Percentiles rank a stretch among this genome's conserved stretches.
These are phyloP conservation scores for Trichacis sp. DNA, from an alignment of 2,888 invertebrate genomes.

Conservation along the genomic window DNA sequence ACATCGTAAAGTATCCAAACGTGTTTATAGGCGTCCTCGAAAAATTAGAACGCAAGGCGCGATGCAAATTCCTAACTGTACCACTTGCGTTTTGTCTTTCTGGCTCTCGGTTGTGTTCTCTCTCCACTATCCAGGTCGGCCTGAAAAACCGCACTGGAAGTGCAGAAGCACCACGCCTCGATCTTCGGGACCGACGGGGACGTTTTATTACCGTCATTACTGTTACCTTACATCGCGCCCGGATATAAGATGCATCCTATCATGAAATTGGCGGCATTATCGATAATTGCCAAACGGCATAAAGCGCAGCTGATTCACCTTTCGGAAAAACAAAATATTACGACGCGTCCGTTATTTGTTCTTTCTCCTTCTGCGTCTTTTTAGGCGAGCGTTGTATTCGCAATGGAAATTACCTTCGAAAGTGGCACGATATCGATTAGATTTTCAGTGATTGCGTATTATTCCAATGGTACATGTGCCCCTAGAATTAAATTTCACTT, in stretches of 20 bases:
- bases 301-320: conserved; percentile 26
- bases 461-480: too few relatives aligned
- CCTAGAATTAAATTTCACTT: too few relatives aligned
- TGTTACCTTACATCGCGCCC: conserved; percentile 23
- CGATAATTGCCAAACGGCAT: conserved; percentile 45
- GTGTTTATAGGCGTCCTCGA: background rate
- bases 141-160: conserved; percentile 27
- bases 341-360: background rate
- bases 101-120: conserved; percentile 30
- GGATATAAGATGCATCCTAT: conserved; percentile 37
- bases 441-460: background rate
- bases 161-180: conserved; percentile 37
- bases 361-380: background rate
- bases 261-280: conserved; percentile 41
- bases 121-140: conserved; percentile 23
- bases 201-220: conserved; percentile 51
- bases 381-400: background rate
- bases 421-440: conserved; percentile 1
- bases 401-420: background rate
- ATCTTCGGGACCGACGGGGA: conserved; percentile 33
- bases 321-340: conserved; percentile 16
- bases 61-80: conserved; percentile 51
- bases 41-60: conserved; percentile 25
- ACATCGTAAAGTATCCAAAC: too few relatives aligned
- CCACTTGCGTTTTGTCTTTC: conserved; percentile 40